Conservation (phyloP, 2,113 vertebrate species). For the Sapayoa aenigma region DNA sequence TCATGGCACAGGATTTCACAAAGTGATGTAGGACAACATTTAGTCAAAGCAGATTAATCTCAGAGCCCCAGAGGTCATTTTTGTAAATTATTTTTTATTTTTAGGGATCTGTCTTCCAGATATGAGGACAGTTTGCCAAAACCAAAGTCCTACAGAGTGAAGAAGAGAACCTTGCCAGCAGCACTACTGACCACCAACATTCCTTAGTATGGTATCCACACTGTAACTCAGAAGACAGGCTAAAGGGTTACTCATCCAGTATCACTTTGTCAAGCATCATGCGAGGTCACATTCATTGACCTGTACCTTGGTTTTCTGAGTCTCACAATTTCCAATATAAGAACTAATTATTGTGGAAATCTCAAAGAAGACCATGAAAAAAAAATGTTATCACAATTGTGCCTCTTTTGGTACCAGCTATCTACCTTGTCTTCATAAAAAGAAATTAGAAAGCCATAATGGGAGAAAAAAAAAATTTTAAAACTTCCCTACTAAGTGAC, state of each 20-base stretch:
- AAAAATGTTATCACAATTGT: neutral
- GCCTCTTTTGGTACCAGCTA: neutral
- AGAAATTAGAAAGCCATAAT: neutral
- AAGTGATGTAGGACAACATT: neutral
- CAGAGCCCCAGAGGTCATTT: rapidly evolving
- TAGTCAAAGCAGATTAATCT: neutral
- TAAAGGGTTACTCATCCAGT: neutral
- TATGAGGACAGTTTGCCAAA: neutral
- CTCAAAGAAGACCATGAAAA: neutral
- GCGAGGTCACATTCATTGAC: neutral
- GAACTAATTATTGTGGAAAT: neutral
- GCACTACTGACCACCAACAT: neutral
- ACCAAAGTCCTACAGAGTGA: neutral
- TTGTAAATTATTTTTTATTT: neutral
- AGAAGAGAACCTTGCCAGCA: neutral
- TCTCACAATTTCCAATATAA: neutral
- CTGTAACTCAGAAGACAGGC: neutral
- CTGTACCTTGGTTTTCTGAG: neutral
- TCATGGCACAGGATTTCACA: neutral
- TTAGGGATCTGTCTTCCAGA: neutral
- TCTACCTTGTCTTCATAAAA: neutral
- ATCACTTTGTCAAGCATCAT: neutral
- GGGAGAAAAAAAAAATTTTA: too few relatives aligned
- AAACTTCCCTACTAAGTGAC: neutral
- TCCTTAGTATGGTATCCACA: neutral